Evolutionary conservation across 2,113 vertebrate species (phyloP), one percentile per base, ranked within the genome.

Genomic region (Puntigrus tetrazona): DNA sequence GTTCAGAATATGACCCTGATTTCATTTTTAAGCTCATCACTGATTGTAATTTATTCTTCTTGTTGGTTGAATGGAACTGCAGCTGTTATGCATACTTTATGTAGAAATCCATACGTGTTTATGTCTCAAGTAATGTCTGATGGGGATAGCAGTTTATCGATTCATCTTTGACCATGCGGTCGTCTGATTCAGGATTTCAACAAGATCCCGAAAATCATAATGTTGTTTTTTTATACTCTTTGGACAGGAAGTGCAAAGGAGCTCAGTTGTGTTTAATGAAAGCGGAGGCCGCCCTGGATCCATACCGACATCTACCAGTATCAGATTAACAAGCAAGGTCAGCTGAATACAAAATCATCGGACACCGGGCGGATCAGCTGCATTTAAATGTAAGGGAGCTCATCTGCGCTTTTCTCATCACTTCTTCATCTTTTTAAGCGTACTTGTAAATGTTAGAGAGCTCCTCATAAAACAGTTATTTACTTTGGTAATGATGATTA

Each of bases 281-380:
- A 99, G 99, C 7, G 98, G 98, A 81, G 98, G 99, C 82, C 97
- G 97, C 82, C 98, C 97, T 22, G 98, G 98, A 45, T n/a, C 97
- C 97, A 41, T 99, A 99, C n/a, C n/a, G 97, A 99, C 91, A 98
- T 99, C 91, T 99, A 98, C 90, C 98, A 99, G 86, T 99, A 99
- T 91, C 98, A 99, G 92, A 95, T n/a, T 97, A 85, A 95, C 87
- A 90, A 97, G 98, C 88, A 92, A n/a, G 85, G 78, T 93, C 92
- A n/a, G 91, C 96, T 67, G 98, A 97, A 91, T 99, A 99, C 92
- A 97, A 95, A 93, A 90, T 97, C 88, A 98, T 99, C 29, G 97
- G 98, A 55, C 96, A 96, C 25, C 99, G 98, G 98, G 97, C 96
- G 70, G 96, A 99, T 88, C 95, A 97, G 14, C 96, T 99, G 90